Evolutionary conservation across 35 echinoderm and acorn worm genomes (phyloP), one percentile per base, ranked within the genome.

Genomic region (Stichopus chloronotus): DNA sequence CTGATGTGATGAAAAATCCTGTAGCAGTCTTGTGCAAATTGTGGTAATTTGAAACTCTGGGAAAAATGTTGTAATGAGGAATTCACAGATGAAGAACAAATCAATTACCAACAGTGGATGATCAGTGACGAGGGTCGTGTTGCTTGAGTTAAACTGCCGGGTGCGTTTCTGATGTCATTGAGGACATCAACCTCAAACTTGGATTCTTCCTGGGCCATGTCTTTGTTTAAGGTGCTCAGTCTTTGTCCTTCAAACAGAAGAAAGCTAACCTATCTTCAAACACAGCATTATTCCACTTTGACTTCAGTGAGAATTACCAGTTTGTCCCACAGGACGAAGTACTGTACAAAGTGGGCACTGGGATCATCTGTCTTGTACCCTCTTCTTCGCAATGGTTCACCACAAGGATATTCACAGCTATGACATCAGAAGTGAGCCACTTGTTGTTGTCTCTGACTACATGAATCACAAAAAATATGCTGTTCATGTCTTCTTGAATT

Each of bases 381-480:
- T 89, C 58, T 86, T 86, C 83, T 55, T 16, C 57, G 60, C 17
- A 69, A 89, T 89, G 87, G 60, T 69, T 89, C 87, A 89, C 87
- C 68, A 86, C 57, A 89, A 89, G 59, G 87, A 89, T n/a, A 89
- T 89, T 69, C 60, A 71, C 87, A 89, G 60, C 87, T 23, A 89
- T 89, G 87, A 89, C 55, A 91, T 91, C 69, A 65, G 52, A 90
- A 90, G 88, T 90, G 30, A 91, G 6, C 69, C 90, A 78, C 53
- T 78, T 78, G 90, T 91, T 91, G 57, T 91, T 30, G 90, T 91
- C 90, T 91, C 90, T 58, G 90, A 78, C 90, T 91, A 91, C 72
- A 91, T 91, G 90, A 91, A 25, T 91, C 90, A 91, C 53, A 52
- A 91, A 65, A 91, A 91, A 91, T 90, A 90, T 90, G 88, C 60